Evolutionary conservation across 2,888 invertebrate species (phyloP).

Genomic region (Beris chalybata): DNA sequence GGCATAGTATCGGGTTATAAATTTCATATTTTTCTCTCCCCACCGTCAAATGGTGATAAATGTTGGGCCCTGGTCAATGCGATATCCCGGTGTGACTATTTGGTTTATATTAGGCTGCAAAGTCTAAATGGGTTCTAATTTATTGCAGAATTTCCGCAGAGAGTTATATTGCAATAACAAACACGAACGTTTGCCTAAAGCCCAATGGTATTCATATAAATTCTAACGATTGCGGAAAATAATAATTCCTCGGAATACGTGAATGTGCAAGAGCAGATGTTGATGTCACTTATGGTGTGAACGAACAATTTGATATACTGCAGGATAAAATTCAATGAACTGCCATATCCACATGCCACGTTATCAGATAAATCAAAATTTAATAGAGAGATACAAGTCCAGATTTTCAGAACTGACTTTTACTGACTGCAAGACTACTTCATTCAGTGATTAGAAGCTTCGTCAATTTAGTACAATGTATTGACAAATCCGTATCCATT

Average conservation of each 20-base stretch:
- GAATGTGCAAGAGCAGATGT: slow-evolving; percentile 26
- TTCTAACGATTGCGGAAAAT: slow-evolving; percentile 16
- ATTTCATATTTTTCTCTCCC: slow-evolving; percentile 24
- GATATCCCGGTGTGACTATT: slow-evolving; percentile 21
- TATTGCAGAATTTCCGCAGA: slow-evolving; percentile 18
- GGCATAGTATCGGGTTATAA: slow-evolving; percentile 12
- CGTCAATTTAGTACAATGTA: too few relatives aligned
- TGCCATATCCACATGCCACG: slow-evolving; percentile 15
- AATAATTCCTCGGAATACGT: slow-evolving; percentile 8
- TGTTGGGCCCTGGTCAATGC: slow-evolving; percentile 18
- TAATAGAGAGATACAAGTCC: too few relatives aligned
- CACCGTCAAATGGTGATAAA: slow-evolving; percentile 22
- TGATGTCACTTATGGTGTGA: slow-evolving; percentile 21
- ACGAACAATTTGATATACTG: slow-evolving; percentile 22
- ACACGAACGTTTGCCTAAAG: slow-evolving; percentile 2
- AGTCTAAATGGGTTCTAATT: slow-evolving; percentile 24
- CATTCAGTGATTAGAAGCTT: too few relatives aligned
- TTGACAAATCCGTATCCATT: too few relatives aligned
- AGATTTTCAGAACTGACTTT: too few relatives aligned
- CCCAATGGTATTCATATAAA: slow-evolving; percentile 15
- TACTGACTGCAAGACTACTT: too few relatives aligned
- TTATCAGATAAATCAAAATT: too few relatives aligned
- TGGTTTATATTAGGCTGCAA: slow-evolving; percentile 17
- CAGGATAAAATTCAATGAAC: slow-evolving; percentile 17
- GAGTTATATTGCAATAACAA: slow-evolving; percentile 12